A percentile compares a stretch with the other conserved stretches of the same genome.
Evolutionary conservation across 2,888 invertebrate genomes (phyloP).

Genomic region (Rhingia campestris): DNA sequence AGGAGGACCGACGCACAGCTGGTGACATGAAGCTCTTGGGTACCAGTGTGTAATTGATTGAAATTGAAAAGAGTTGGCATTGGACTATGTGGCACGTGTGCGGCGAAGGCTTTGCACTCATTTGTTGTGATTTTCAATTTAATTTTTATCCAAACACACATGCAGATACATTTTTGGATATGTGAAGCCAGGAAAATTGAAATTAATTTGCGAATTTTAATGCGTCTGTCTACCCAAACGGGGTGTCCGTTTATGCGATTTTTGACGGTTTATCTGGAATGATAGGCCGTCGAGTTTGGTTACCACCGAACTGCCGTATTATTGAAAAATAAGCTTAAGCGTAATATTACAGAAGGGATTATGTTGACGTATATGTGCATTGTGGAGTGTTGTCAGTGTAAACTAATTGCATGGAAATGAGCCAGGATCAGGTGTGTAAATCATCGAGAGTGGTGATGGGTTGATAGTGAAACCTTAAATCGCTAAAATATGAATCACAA

Average conservation of each 20-base stretch:
- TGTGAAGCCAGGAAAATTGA: slow-evolving; percentile 32
- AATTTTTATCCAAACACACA: slow-evolving; percentile 23
- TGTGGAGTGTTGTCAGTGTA: neutral
- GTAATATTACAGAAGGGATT: slow-evolving; percentile 42
- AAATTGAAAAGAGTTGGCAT: slow-evolving; percentile 48
- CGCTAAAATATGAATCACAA: no score
- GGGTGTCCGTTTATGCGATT: slow-evolving; percentile 45
- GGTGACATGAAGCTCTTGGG: slow-evolving; percentile 44
- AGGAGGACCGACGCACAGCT: slow-evolving; percentile 21
- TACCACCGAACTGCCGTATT: slow-evolving; percentile 9
- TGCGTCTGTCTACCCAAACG: slow-evolving; percentile 36
- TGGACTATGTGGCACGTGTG: slow-evolving; percentile 32
- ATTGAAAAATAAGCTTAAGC: slow-evolving; percentile 53
- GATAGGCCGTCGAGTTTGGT: neutral
- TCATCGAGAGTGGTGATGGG: slow-evolving; percentile 17
- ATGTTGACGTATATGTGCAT: slow-evolving; percentile 21
- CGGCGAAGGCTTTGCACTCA: neutral
- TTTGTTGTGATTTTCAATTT: slow-evolving; percentile 58
- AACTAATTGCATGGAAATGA: slow-evolving; percentile 57
- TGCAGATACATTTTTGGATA: neutral
- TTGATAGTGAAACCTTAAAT: slow-evolving; percentile 52
- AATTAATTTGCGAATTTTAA: slow-evolving; percentile 65
- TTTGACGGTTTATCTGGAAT: slow-evolving; percentile 39
- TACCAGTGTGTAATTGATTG: slow-evolving; percentile 56
- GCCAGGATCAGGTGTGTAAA: neutral